Base-by-base conservation (phyloP, 2,113 vertebrate genomes). In the Columba livia region DNA sequence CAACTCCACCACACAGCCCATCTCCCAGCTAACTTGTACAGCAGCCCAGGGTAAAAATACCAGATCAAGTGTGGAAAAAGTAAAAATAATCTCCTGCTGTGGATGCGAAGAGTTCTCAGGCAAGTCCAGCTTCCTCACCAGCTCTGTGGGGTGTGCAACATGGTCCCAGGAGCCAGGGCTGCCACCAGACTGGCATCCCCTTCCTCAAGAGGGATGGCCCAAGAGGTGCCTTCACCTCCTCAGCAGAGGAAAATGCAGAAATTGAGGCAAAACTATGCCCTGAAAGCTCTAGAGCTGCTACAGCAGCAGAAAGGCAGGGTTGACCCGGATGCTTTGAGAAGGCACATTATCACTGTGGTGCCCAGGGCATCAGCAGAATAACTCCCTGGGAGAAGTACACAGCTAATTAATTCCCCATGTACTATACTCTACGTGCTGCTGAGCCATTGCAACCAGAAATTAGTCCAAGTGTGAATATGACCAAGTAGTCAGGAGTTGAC, bases 341-440 rank as follows among this genome's bases (percentile, higher is more conserved):
- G 83, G 48, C 61, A 6, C 3, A 0, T 44, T 75, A 48, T 71
- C 23, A 0, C 60, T 50, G 91, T 5, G 0, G 25, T 21, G 73
- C 96, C 94, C 77, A 36, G 88, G 95, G 89, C 94, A 70, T 6
- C 67, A 10, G 84, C 88, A 79, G 34, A 61, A 15, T 21, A 77
- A 50, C 85, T 94, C 89, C 92, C 85, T 79, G 11, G 0, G 71
- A 92, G 88, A 31, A 65, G 40, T 8, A 47, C 85, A 82, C 79
- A 73, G 83, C 77, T 97, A 92, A 96, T 97, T 91, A 96, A 85
- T 93, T 91, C 95, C 88, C 86, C 80, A 31, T 10, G 3, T 48
- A 42, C 88, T 69, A 79, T 15, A 61, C 79, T 72, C 56, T 32
- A 10, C 4, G 51, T 70, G 73, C 89, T 38, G 74, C 91, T 42